These are phyloP conservation scores for Chaetogeoica ovagalla DNA, from an alignment of 2,888 invertebrate genomes.

Conservation along the genomic window DNA sequence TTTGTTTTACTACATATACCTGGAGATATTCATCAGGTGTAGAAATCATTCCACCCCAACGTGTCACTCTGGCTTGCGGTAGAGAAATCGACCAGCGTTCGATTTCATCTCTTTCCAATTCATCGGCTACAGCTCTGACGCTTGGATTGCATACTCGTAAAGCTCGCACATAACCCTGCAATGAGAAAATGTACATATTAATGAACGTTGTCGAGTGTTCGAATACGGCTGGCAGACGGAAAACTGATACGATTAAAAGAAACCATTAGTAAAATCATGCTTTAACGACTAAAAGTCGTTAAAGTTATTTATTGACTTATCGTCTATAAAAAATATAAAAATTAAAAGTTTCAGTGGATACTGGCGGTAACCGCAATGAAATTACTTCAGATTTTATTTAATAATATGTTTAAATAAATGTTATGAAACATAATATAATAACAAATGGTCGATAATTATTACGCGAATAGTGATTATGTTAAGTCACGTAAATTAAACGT, in stretches of 20 bases:
- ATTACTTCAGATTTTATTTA: background rate
- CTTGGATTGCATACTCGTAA: slow-evolving; percentile 90
- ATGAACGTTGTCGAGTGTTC: background rate
- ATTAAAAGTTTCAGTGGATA: background rate
- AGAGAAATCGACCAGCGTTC: slow-evolving; percentile 84
- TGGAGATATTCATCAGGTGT: slow-evolving; percentile 93
- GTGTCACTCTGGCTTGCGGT: slow-evolving; percentile 82
- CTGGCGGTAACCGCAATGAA: background rate
- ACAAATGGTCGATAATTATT: too few relatives aligned
- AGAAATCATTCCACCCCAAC: slow-evolving; percentile 99
- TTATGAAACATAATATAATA: too few relatives aligned
- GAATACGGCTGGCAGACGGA: too few relatives aligned
- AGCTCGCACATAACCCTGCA: slow-evolving; percentile 86
- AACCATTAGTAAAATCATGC: slow-evolving; percentile 7
- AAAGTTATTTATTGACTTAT: slow-evolving; percentile 21
- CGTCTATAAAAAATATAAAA: slow-evolving; percentile 1
- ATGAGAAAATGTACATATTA: slow-evolving; percentile 52
- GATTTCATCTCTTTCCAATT: slow-evolving; percentile 93
- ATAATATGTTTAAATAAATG: too few relatives aligned
- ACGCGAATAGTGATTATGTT: too few relatives aligned
- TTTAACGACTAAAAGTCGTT: background rate
- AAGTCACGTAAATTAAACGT: too few relatives aligned
- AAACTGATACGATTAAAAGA: background rate
- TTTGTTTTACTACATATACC: slow-evolving; percentile 64
- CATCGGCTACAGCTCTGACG: slow-evolving; percentile 88